These are phyloP conservation scores for Cydia fagiglandana DNA, from an alignment of 1,140 invertebrate species.

Conservation along the genomic window DNA sequence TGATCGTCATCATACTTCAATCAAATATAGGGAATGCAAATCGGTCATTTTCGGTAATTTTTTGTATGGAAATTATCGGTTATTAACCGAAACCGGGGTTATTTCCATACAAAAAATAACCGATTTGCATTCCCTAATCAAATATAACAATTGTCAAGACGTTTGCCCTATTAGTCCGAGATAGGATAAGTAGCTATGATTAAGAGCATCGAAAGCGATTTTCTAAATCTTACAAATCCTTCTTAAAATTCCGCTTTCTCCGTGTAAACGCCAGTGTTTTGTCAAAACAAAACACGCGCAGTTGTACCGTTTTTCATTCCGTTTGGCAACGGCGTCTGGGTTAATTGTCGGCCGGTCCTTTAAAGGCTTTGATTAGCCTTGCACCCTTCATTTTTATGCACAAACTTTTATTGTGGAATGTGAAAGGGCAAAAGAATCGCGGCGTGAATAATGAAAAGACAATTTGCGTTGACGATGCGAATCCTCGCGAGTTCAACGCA, in stretches of 20 bases:
- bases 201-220: background rate
- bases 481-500: slow-evolving; percentile 56
- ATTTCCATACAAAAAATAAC: too few species aligned
- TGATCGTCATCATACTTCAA: too few species aligned
- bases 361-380: slow-evolving; percentile 26
- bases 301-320: slow-evolving; percentile 20
- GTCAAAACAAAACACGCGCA: slow-evolving; percentile 21
- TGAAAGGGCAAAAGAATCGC: slow-evolving; percentile 61
- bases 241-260: background rate
- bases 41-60: too few species aligned
- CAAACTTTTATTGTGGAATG: slow-evolving; percentile 50
- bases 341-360: slow-evolving; percentile 9
- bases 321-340: slow-evolving; percentile 2
- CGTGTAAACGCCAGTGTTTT: slow-evolving; percentile 2
- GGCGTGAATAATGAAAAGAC: slow-evolving; percentile 67
- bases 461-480: slow-evolving; percentile 60
- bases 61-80: too few species aligned
- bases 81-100: too few species aligned
- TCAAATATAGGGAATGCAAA: too few species aligned
- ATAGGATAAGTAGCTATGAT: background rate
- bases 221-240: slow-evolving; percentile 10
- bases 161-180: background rate
- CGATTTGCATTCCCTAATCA: background rate
- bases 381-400: slow-evolving; percentile 40
- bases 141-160: background rate